A percentile compares a stretch with the other conserved stretches of the same genome.
Conservation (phyloP, 1,140 invertebrate species). For the Bombus vancouverensis region DNA sequence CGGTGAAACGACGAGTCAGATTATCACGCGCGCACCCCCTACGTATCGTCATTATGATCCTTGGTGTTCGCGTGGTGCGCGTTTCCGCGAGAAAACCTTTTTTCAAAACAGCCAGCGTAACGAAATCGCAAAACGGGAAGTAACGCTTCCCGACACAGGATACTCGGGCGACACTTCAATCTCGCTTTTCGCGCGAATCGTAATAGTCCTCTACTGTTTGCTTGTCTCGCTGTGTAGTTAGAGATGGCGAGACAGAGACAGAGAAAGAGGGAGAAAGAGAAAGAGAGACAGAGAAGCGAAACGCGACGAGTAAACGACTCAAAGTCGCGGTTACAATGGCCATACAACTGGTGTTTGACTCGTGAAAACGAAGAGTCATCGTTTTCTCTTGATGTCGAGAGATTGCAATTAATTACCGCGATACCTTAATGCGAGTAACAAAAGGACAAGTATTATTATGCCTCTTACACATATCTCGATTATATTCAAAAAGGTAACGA, state of each 20-base stretch:
- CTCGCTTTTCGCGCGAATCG: conserved; percentile 23
- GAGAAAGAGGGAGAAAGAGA: background rate
- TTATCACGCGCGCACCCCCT: conserved; percentile 14
- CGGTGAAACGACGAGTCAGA: conserved; percentile 21
- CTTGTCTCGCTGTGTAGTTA: background rate
- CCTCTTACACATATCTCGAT: background rate
- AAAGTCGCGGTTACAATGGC: conserved; percentile 8
- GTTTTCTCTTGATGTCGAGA: background rate
- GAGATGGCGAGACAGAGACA: background rate
- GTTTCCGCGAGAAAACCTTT: conserved; percentile 21
- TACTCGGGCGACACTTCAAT: conserved; percentile 29
- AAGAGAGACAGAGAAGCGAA: background rate
- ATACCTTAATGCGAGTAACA: conserved; percentile 4
- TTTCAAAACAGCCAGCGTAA: background rate
- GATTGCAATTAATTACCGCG: conserved; percentile 31
- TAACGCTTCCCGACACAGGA: background rate
- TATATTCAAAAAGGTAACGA: background rate
- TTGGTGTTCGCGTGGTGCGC: conserved; percentile 9
- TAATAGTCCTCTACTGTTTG: conserved; percentile 16
- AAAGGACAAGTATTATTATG: background rate
- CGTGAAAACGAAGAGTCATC: conserved; percentile 10
- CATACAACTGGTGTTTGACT: background rate
- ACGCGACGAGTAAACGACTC: background rate
- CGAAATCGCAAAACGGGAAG: conserved; percentile 1
- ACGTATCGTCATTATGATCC: conserved; percentile 37